Evolutionary conservation across 2,888 invertebrate genomes (phyloP).

Genomic region (Magallana nippona): DNA sequence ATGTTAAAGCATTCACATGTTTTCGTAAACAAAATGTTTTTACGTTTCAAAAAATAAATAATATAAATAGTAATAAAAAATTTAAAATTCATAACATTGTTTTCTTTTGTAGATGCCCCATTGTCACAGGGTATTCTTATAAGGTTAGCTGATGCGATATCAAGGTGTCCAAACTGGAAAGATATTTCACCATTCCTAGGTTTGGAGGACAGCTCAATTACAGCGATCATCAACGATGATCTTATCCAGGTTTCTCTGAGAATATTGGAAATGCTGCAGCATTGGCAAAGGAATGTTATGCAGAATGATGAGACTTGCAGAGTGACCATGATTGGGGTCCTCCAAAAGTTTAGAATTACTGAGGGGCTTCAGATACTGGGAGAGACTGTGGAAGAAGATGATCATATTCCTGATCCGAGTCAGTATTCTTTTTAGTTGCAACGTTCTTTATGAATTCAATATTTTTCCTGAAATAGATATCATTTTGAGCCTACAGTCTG

Average conservation of each 20-base stretch:
- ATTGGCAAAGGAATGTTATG: slow-evolving; percentile 30
- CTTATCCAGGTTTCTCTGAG: neutral
- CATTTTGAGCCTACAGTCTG: too few species aligned
- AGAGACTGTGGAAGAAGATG: neutral
- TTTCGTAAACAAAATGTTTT: neutral
- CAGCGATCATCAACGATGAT: neutral
- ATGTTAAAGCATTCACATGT: too few species aligned
- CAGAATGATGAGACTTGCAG: slow-evolving; percentile 25
- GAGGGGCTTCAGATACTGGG: slow-evolving; percentile 11
- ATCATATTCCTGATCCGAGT: slow-evolving; percentile 34
- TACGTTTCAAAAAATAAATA: neutral
- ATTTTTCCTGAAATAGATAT: too few species aligned
- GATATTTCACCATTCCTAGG: neutral
- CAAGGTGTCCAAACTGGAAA: neutral
- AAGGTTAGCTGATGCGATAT: neutral
- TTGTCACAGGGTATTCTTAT: neutral
- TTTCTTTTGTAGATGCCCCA: neutral
- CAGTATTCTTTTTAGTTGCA: neutral
- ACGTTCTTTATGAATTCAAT: too few species aligned
- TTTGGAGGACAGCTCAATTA: neutral
- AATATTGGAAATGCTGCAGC: neutral
- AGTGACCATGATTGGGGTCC: slow-evolving; percentile 3
- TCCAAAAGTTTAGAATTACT: slow-evolving; percentile 13
- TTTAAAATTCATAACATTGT: neutral
- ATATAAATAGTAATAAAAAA: neutral